Evolutionary conservation across 2,888 invertebrate genomes (phyloP).

Genomic region (Hermodice carunculata): DNA sequence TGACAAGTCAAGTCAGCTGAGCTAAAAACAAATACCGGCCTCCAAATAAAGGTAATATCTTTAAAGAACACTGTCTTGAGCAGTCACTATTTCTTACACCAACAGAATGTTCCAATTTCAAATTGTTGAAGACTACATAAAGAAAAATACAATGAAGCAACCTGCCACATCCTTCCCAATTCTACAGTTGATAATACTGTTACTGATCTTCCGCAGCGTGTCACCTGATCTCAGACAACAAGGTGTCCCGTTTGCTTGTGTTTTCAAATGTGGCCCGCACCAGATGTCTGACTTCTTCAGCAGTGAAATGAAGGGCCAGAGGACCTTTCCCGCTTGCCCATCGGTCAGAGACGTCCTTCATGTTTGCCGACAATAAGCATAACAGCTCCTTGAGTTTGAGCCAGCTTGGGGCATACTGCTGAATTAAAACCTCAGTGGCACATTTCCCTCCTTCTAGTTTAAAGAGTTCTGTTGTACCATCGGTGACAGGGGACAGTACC

Average conservation of each 20-base stretch:
- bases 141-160: too few relatives aligned
- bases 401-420: slow-evolving; percentile 41
- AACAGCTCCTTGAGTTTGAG: slow-evolving; percentile 38
- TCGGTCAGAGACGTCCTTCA: slow-evolving; percentile 39
- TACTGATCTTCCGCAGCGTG: too few relatives aligned
- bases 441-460: slow-evolving; percentile 2
- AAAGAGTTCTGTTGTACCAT: slow-evolving; percentile 23
- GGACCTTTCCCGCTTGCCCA: slow-evolving; percentile 48
- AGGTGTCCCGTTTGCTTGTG: slow-evolving; percentile 36
- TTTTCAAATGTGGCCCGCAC: slow-evolving; percentile 45
- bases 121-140: too few relatives aligned
- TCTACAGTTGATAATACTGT: too few relatives aligned
- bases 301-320: slow-evolving; percentile 39
- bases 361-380: slow-evolving; percentile 20
- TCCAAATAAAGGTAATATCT: too few relatives aligned
- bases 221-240: slow-evolving; percentile 31
- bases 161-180: too few relatives aligned
- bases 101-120: too few relatives aligned
- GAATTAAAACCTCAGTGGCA: slow-evolving; percentile 25
- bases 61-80: too few relatives aligned
- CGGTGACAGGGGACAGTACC: slow-evolving; percentile 22
- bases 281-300: slow-evolving; percentile 31
- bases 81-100: too few relatives aligned
- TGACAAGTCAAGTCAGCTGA: too few relatives aligned
- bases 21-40: too few relatives aligned